A percentile compares a stretch with the other conserved stretches of the same genome.
These are phyloP conservation scores for Garrulus glandarius DNA, from an alignment of 2,797 vertebrate genomes.

Conservation along the genomic window DNA sequence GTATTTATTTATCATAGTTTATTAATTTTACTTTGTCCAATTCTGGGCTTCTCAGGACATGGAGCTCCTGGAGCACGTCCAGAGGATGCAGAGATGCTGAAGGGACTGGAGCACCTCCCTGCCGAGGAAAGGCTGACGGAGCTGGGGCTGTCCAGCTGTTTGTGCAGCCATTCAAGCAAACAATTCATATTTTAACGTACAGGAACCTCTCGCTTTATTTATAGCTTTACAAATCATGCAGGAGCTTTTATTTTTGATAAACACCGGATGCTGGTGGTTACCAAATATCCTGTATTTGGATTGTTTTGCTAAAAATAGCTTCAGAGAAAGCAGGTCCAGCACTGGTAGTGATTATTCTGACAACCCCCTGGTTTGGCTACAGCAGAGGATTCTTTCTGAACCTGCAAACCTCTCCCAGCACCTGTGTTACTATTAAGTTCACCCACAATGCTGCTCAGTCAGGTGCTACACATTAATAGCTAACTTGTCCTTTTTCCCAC, in stretches of 20 bases:
- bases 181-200: background rate
- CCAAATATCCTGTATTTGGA: background rate
- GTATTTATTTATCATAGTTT: background rate
- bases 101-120: background rate
- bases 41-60: background rate
- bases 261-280: background rate
- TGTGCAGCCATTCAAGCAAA: background rate
- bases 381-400: background rate
- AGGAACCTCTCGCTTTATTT: slow-evolving; percentile 20
- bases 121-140: background rate
- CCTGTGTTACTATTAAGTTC: background rate
- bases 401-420: background rate
- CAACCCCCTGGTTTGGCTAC: background rate
- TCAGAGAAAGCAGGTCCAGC: background rate
- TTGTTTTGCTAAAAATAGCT: background rate
- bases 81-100: background rate
- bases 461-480: background rate
- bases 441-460: background rate
- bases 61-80: too few species aligned
- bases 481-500: background rate
- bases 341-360: background rate
- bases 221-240: background rate
- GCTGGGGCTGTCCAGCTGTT: background rate
- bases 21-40: background rate
- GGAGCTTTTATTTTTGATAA: background rate